These are phyloP conservation scores for Eupeodes corollae DNA, from an alignment of 1,140 invertebrate genomes.

Conservation along the genomic window DNA sequence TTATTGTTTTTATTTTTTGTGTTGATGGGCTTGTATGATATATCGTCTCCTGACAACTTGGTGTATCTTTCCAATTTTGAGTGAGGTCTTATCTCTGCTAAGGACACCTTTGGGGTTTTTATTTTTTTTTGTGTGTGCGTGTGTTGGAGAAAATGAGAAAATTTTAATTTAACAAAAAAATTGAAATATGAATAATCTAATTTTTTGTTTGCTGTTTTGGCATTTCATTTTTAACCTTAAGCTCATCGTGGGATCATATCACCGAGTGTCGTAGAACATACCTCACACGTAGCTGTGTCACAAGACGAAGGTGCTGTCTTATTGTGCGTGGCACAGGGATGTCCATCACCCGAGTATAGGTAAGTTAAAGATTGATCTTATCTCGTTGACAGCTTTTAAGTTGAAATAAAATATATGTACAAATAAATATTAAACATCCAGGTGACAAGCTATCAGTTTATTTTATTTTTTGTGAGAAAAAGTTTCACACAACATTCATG, in stretches of 20 bases:
- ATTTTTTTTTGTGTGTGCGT: too few species aligned
- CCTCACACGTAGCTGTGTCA: conserved; percentile 51
- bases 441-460: neutral
- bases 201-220: neutral
- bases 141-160: too few species aligned
- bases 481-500: too few species aligned
- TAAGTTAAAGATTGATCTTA: conserved; percentile 34
- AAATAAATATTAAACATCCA: neutral
- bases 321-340: conserved; percentile 60
- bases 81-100: too few species aligned
- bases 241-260: conserved; percentile 55
- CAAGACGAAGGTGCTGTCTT: conserved; percentile 65
- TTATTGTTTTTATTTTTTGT: too few species aligned
- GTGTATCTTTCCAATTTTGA: too few species aligned
- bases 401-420: neutral
- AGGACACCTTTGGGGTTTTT: too few species aligned
- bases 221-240: conserved; percentile 32
- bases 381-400: neutral
- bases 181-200: too few species aligned
- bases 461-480: neutral
- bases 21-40: too few species aligned
- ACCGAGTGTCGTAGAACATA: conserved; percentile 57
- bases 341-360: conserved; percentile 63
- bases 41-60: too few species aligned
- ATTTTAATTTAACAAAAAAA: too few species aligned